Conservation (phyloP, 2,113 vertebrate species). For the Taxidea taxus region DNA sequence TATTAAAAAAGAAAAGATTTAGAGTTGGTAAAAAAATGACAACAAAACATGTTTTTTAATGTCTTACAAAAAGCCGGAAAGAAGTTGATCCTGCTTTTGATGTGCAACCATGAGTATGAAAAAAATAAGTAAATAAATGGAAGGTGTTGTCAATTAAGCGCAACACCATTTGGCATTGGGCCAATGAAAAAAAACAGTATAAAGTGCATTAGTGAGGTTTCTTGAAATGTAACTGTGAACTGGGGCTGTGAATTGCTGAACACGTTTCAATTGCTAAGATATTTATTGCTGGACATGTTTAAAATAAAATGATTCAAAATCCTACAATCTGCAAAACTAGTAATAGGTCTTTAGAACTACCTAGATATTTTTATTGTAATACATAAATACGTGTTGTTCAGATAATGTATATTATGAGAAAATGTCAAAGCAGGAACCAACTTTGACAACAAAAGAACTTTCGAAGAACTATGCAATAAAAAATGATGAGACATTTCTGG, state of each 20-base stretch:
- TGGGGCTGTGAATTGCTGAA: not conserved
- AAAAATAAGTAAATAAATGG: not conserved
- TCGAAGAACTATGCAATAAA: not conserved
- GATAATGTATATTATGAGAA: not conserved
- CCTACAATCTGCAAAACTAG: not conserved
- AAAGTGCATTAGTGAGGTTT: not conserved
- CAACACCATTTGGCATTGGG: rapidly evolving
- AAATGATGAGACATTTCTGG: not conserved
- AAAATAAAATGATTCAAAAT: not conserved
- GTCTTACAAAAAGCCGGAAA: constrained; percentile 3
- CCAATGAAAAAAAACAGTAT: not conserved
- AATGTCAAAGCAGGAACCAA: not conserved
- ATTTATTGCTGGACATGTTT: not conserved
- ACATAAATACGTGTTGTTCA: not conserved
- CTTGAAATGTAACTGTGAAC: not conserved
- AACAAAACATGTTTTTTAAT: not conserved
- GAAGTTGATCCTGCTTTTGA: not conserved
- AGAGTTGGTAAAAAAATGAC: not conserved
- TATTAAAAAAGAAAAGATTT: not conserved
- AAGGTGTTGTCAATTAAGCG: not conserved
- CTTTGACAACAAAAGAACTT: rapidly evolving
- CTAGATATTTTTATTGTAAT: rapidly evolving
- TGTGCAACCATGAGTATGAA: not conserved
- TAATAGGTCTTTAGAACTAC: not conserved
- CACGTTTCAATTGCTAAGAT: not conserved